Percentiles rank a stretch among this genome's conserved stretches.
Evolutionary conservation across 2,113 vertebrate genomes (phyloP).

Genomic region (Coryphaenoides rupestris): DNA sequence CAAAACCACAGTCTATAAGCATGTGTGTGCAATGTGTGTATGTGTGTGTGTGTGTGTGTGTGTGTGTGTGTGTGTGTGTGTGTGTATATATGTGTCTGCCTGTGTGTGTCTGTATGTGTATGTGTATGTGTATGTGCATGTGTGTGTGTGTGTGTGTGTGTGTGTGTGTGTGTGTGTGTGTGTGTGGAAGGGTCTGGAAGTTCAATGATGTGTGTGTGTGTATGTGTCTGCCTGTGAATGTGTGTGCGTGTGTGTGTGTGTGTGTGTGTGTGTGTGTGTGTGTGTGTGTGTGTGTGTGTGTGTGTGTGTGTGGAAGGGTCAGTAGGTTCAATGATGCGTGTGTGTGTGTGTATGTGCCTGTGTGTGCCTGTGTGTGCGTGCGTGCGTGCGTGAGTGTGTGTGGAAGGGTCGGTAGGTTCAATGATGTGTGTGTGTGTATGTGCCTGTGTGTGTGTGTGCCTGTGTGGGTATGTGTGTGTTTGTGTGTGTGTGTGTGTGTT

Average conservation of each 20-base stretch:
- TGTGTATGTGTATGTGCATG: neutral
- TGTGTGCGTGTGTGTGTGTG: neutral
- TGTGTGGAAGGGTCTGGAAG: too few relatives aligned
- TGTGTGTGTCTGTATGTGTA: conserved; percentile 1
- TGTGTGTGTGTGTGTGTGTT: neutral
- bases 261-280: neutral
- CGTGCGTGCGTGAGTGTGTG: neutral
- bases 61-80: neutral
- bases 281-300: conserved; percentile 20
- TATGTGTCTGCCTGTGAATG: too few relatives aligned
- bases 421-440: conserved; percentile 33
- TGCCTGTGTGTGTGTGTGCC: neutral
- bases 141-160: neutral
- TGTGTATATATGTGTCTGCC: conserved; percentile 25
- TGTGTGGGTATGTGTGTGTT: neutral
- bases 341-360: neutral
- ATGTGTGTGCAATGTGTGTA: conserved; percentile 14
- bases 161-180: conserved; percentile 24
- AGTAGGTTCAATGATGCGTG: too few relatives aligned
- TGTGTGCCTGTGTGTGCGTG: neutral
- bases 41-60: conserved; percentile 9
- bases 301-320: neutral
- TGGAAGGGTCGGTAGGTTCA: conserved; percentile 6
- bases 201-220: too few relatives aligned
- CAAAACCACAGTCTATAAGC: conserved; percentile 13